Base-by-base conservation (phyloP, 1,140 invertebrate genomes). In the Eriocheir sinensis region DNA sequence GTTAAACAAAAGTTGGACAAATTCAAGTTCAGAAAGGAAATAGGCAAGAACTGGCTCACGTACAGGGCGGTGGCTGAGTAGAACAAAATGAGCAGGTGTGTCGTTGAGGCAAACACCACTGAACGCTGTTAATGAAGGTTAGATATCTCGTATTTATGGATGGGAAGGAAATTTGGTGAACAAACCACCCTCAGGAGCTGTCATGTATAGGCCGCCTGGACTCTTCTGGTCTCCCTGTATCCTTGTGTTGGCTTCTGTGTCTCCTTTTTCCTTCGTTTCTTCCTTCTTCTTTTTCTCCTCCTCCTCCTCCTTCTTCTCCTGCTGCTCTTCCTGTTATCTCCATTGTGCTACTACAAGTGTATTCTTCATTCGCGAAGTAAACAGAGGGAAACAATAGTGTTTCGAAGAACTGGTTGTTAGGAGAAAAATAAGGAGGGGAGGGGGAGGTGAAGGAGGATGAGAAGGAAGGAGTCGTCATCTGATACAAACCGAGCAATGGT, bases 211-310 rank as follows among this genome's bases (percentile, higher is more conserved):
- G n/a, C n/a, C n/a, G n/a, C n/a, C n/a, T n/a, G n/a, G n/a, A n/a
- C n/a, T n/a, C n/a, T n/a, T n/a, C n/a, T n/a, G n/a, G n/a, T 92
- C 91, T 92, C 53, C 40, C 91, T n/a, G 72, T 41, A 60, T 83
- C 72, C 81, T 21, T 27, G 9, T 40, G 8, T 3, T n/a, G 2
- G 17, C 27, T 36, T 40, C 34, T 41, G 21, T 40, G 34, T 27
- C 34, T 81, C 36, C 41, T 38, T 38, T 21, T 30, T 81, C 30
- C 36, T 40, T 32, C 34, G 30, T 38, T 38, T 17, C 3, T 21
- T 38, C 4, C 36, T n/a, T 2, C 27, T 34, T 34, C 34, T 34
- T 17, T 3, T 27, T 21, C 38, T 21, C 34, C 34, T 17, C 72
- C 6, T 6, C 34, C 21, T 3, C n/a, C 60, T 27, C 2, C 2